phyloP scores from a whole-genome alignment of 2,888 invertebrate species.

The Eupithecia inturbata region DNA sequence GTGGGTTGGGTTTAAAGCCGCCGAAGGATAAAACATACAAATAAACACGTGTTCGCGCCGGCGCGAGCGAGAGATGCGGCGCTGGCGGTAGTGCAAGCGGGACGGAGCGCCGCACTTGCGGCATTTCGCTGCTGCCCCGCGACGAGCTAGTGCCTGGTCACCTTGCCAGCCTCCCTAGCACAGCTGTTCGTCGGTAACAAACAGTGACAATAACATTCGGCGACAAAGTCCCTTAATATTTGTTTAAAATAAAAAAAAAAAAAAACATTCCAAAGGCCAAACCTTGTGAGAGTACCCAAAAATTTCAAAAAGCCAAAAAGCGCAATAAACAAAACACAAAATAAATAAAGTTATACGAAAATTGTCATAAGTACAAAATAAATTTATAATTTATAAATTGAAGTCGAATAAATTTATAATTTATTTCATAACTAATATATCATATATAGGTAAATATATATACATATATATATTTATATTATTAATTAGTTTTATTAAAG shows the following conservation, averaged over 20 bases:
- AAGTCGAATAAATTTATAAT: no score
- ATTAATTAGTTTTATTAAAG: no score
- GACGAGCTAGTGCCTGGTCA: constrained; percentile 53
- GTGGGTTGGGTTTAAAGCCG: constrained; percentile 88
- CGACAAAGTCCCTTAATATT: no score
- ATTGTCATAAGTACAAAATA: background rate
- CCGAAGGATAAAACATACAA: constrained; percentile 87
- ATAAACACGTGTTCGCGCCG: constrained; percentile 86
- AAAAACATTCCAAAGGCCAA: background rate
- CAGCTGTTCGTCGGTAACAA: constrained; percentile 22
- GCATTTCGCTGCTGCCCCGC: constrained; percentile 78
- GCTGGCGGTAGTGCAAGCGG: constrained; percentile 71
- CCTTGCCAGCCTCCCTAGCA: constrained; percentile 24
- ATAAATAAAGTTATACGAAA: background rate
- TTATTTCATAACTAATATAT: no score
- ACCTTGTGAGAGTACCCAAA: background rate
- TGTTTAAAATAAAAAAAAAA: no score
- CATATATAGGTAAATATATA: no score
- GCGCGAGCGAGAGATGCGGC: constrained; percentile 83
- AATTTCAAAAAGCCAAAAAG: background rate
- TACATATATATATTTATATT: no score
- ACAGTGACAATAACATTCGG: constrained; percentile 8
- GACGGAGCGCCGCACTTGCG: constrained; percentile 75
- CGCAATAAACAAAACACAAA: background rate
- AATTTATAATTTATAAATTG: no score